Evolutionary conservation across 2,797 vertebrate genomes (phyloP).

Genomic region (Rhabdomys pumilio): DNA sequence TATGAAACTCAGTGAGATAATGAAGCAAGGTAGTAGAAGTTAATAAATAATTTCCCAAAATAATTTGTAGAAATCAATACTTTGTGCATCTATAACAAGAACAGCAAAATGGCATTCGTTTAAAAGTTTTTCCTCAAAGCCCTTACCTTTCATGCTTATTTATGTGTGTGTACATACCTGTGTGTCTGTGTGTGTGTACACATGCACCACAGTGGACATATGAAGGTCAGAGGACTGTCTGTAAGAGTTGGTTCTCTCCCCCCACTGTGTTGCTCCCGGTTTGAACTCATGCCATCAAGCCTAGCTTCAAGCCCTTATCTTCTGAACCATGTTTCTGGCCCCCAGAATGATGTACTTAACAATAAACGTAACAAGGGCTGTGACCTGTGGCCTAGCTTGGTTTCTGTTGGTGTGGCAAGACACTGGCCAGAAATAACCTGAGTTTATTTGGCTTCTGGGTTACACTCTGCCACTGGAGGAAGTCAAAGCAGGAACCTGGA

Average conservation of each 20-base stretch:
- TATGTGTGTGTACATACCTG: not conserved
- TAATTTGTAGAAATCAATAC: not conserved
- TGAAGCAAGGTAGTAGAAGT: not conserved
- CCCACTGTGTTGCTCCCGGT: not conserved
- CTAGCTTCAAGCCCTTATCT: not conserved
- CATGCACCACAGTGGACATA: not conserved
- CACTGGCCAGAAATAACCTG: not conserved
- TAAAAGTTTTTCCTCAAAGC: not conserved
- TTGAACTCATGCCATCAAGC: not conserved
- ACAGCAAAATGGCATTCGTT: not conserved
- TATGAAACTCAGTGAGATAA: not conserved
- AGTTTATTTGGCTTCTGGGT: not conserved
- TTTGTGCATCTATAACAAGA: not conserved
- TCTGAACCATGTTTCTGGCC: not conserved
- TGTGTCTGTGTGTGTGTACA: not conserved
- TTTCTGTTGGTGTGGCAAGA: not conserved
- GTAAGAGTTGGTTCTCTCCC: not conserved
- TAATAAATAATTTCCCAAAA: not conserved
- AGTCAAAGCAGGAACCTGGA: not conserved
- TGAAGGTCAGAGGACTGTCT: not conserved
- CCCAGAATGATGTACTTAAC: not conserved
- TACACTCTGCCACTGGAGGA: too few species aligned
- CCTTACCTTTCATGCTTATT: not conserved
- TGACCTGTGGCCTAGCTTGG: not conserved
- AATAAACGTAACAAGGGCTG: not conserved